Percentiles rank a stretch among this genome's conserved stretches.
These are phyloP conservation scores for Palythoa heliodiscus DNA, from an alignment of 92 coral and sea anemone genomes.

Conservation along the genomic window DNA sequence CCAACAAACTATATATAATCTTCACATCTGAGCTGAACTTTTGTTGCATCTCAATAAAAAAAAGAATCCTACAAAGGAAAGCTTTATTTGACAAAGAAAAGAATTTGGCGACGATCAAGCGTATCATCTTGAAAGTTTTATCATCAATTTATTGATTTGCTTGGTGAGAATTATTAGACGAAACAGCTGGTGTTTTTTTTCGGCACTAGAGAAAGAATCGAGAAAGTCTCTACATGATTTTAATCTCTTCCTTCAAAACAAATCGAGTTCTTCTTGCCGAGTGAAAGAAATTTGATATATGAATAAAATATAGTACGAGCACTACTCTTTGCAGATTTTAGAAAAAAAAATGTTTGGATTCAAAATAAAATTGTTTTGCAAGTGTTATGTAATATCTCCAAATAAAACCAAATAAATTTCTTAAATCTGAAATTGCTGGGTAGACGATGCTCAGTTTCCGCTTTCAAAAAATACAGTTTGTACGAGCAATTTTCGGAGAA, in stretches of 20 bases:
- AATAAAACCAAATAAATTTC: slow-evolving; percentile 1
- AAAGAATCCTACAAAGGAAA: neutral
- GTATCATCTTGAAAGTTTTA: slow-evolving; percentile 21
- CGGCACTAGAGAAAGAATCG: slow-evolving; percentile 20
- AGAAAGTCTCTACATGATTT: slow-evolving; percentile 31
- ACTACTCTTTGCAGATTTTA: slow-evolving; percentile 10
- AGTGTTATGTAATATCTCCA: slow-evolving; percentile 31
- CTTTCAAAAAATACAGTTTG: neutral
- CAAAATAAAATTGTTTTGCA: slow-evolving; percentile 30
- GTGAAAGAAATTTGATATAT: slow-evolving; percentile 1
- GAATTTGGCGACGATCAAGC: neutral
- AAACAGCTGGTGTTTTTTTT: slow-evolving; percentile 30
- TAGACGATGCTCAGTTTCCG: neutral
- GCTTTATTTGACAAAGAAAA: neutral
- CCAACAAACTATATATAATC: slow-evolving; percentile 1
- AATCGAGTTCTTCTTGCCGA: slow-evolving; percentile 15
- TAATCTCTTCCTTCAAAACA: slow-evolving; percentile 13
- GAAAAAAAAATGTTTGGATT: slow-evolving; percentile 16
- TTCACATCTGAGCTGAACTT: neutral
- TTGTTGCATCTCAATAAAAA: neutral
- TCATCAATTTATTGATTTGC: slow-evolving; percentile 44
- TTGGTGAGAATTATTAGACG: slow-evolving; percentile 46
- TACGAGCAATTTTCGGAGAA: slow-evolving; percentile 3
- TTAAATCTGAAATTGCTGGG: slow-evolving; percentile 1
- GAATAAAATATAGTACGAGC: neutral